Conservation (phyloP, 2,797 vertebrate species). For the Etheostoma nigrum region DNA sequence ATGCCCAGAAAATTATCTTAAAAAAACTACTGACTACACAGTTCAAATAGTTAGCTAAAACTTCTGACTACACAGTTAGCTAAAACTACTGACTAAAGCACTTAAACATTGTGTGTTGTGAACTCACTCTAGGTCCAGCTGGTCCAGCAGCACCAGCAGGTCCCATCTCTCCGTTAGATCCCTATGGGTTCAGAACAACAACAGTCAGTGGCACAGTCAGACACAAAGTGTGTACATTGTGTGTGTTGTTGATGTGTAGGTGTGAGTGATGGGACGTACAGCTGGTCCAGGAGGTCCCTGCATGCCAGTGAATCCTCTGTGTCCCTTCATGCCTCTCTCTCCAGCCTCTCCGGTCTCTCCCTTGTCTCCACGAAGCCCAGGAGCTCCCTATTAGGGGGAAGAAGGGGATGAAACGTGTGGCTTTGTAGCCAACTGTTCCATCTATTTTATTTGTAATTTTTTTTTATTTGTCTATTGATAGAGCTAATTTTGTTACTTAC, state of each 20-base stretch:
- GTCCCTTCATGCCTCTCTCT: slow-evolving; percentile 99
- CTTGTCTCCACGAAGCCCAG: slow-evolving; percentile 97
- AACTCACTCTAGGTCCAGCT: slow-evolving; percentile 94
- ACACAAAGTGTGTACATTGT: neutral
- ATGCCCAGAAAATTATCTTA: too few relatives aligned
- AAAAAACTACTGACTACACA: too few relatives aligned
- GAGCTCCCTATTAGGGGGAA: slow-evolving; percentile 84
- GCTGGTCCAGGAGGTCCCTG: slow-evolving; percentile 94
- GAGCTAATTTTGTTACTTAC: slow-evolving; percentile 84
- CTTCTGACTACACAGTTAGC: too few relatives aligned
- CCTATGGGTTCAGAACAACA: slow-evolving; percentile 78
- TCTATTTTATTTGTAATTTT: neutral
- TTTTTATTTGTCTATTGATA: neutral
- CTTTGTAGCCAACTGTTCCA: neutral
- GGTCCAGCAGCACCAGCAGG: slow-evolving; percentile 94
- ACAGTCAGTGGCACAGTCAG: slow-evolving; percentile 6
- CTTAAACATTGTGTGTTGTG: neutral
- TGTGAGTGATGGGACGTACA: slow-evolving; percentile 82
- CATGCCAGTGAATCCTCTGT: slow-evolving; percentile 98
- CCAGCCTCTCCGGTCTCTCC: slow-evolving; percentile 96
- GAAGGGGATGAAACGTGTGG: neutral
- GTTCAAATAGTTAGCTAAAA: too few relatives aligned
- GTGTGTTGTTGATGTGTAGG: neutral
- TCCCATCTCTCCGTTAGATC: slow-evolving; percentile 92
- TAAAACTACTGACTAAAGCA: neutral